Base-by-base conservation (phyloP, 1,140 invertebrate species). In the Ephestia elutella region DNA sequence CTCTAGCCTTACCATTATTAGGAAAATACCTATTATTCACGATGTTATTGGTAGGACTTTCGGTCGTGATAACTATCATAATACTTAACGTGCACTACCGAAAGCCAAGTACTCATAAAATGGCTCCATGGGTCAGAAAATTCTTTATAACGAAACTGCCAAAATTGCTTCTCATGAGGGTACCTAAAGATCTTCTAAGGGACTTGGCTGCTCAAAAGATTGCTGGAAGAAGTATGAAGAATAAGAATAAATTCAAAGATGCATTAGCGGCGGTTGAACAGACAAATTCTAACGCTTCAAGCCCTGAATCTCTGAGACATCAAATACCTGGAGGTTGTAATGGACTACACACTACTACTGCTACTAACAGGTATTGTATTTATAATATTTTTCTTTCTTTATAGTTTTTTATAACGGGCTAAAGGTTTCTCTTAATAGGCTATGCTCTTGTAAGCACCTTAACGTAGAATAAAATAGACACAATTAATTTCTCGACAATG, bases 81-180 rank as follows among this genome's bases (percentile, higher is more conserved):
- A 98, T 99, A 71, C 90, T 99, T 20, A 99, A 99, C 84, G 95
- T 99, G n/a, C 98, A 99, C 82, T 99, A 99, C 81, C 95, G 99
- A 1, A 99, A 99, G 76, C 98, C 99, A 2, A 97, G 97, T 66
- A 99, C 98, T 0, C 98, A 99, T 85, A 95, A 96, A 86, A 98
- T 99, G 96, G 93, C 95, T 0, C 95, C 95, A 0, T 98, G 96
- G 96, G 94, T 98, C 7, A 90, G 96, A 49, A 92, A 92, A 59
- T 92, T 98, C 64, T 99, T 99, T 84, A 96, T 97, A 70, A 92
- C 95, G 65, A 91, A 92, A 53, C 88, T 98, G 13, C 96, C 96
- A 0, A 96, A 95, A 66, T 72, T 97, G 15, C 83, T 98, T 7
- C 82, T 96, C 30, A 97, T 98, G 96, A 89, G 95, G 49, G 95